Evolutionary conservation across 2,113 vertebrate species (phyloP).

Genomic region (Urocynchramus pylzowi): DNA sequence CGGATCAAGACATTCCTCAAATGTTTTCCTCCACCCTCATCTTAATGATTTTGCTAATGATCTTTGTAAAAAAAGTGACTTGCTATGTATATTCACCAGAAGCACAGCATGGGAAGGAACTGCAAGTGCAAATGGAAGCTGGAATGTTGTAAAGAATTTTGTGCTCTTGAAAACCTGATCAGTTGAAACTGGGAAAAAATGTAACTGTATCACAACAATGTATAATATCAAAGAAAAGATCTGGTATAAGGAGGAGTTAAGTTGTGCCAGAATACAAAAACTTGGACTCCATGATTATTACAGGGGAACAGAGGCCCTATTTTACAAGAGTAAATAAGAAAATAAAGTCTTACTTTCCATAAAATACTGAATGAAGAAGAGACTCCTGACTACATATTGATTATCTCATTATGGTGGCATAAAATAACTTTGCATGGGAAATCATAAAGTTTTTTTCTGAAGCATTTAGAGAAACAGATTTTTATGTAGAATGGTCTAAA

Average conservation of each 20-base stretch:
- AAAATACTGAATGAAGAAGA: not conserved
- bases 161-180: not conserved
- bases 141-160: not conserved
- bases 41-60: not conserved
- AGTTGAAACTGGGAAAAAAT: not conserved
- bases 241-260: accelerated
- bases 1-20: not conserved
- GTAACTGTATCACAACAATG: not conserved
- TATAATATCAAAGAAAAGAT: not conserved
- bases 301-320: not conserved
- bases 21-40: not conserved
- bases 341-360: not conserved
- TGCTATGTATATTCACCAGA: not conserved
- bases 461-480: not conserved
- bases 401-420: not conserved
- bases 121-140: not conserved
- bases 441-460: not conserved
- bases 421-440: not conserved
- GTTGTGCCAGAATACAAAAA: not conserved
- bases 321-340: not conserved
- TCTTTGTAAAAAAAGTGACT: accelerated
- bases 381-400: not conserved
- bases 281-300: not conserved
- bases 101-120: not conserved
- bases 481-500: not conserved